A percentile compares a stretch with the other conserved stretches of the same genome.
Evolutionary conservation across 2,113 vertebrate genomes (phyloP).

Genomic region (Channa argus): DNA sequence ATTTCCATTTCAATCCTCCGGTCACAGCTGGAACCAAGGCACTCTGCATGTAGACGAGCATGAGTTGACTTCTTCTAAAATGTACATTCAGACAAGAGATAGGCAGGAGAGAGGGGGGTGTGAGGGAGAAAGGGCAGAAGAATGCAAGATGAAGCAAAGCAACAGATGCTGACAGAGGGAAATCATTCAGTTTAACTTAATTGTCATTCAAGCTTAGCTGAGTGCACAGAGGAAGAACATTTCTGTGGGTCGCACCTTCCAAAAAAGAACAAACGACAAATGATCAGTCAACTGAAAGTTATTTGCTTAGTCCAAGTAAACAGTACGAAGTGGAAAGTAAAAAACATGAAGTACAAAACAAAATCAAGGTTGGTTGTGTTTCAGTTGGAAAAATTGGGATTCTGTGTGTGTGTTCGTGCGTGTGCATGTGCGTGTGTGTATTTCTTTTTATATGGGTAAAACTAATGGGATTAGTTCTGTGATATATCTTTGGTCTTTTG

Average conservation of each 20-base stretch:
- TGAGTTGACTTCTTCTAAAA: constrained; percentile 40
- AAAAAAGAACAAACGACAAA: constrained; percentile 14
- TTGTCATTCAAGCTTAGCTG: constrained; percentile 15
- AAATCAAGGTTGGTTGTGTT: no score
- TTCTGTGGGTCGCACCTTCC: constrained; percentile 19
- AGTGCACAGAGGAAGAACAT: background rate
- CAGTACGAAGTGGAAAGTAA: background rate
- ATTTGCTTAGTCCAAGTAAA: background rate
- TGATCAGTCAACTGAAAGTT: constrained; percentile 14
- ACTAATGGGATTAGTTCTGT: background rate
- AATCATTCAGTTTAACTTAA: constrained; percentile 16
- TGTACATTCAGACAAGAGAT: constrained; percentile 38
- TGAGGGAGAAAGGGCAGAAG: background rate
- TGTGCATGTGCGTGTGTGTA: no score
- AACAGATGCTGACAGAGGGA: constrained; percentile 34
- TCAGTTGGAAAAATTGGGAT: no score
- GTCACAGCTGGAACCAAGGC: constrained; percentile 79
- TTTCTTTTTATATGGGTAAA: no score
- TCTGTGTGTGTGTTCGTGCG: no score
- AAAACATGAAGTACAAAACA: no score
- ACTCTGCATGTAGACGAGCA: constrained; percentile 78
- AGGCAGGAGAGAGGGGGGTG: constrained; percentile 4
- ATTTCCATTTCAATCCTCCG: constrained; percentile 84
- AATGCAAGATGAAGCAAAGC: constrained; percentile 42
- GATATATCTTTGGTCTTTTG: background rate